Evolutionary conservation across 2,113 vertebrate species (phyloP).

Genomic region (Corythornis madagascariensis): DNA sequence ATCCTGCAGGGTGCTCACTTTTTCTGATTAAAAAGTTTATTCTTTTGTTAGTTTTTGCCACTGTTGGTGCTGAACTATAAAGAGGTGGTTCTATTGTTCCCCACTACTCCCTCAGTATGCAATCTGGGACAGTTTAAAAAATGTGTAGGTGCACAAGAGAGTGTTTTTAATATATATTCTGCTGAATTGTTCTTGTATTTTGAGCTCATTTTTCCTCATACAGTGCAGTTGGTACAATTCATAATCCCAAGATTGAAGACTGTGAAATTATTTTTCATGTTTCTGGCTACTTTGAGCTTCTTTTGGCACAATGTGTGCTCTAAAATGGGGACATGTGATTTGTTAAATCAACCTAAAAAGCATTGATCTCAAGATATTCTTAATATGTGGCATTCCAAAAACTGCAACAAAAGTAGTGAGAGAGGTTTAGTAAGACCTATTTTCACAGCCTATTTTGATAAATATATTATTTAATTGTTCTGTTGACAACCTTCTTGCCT

Average conservation of each 20-base stretch:
- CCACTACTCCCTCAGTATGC: not conserved
- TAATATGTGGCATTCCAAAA: not conserved
- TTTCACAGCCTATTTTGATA: not conserved
- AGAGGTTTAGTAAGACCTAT: not conserved
- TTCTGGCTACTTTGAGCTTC: not conserved
- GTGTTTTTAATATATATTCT: not conserved
- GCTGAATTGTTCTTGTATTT: not conserved
- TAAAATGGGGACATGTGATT: not conserved
- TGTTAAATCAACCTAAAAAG: no score
- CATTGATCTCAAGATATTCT: not conserved
- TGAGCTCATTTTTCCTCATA: not conserved
- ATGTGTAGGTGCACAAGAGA: not conserved
- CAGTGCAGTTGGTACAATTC: not conserved
- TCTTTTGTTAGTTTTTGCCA: not conserved
- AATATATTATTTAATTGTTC: not conserved
- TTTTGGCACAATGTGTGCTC: not conserved
- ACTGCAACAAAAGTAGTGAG: not conserved
- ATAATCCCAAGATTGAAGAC: not conserved
- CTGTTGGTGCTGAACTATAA: not conserved
- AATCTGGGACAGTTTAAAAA: not conserved
- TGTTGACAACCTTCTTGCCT: not conserved
- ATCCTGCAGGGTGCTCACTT: not conserved
- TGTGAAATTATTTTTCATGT: not conserved
- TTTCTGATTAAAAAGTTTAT: not conserved
- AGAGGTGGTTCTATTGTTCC: not conserved